Conservation (phyloP, 2,888 invertebrate genomes). For the Hyalella azteca region DNA sequence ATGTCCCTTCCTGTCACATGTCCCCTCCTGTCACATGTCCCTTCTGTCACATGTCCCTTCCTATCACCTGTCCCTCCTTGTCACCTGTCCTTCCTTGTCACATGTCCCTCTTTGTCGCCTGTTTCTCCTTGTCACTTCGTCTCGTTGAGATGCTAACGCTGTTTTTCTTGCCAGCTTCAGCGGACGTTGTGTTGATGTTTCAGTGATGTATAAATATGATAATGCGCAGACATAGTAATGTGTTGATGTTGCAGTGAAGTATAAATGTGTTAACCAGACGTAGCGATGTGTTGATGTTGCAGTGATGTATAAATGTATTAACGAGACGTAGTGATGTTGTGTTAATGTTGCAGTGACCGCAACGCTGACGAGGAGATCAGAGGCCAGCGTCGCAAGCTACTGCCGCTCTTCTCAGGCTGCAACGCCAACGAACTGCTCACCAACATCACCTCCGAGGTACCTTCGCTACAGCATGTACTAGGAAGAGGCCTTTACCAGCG, state of each 20-base stretch:
- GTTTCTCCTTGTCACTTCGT: too few relatives aligned
- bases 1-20: too few relatives aligned
- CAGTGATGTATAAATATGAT: background rate
- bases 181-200: too few relatives aligned
- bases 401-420: slow-evolving; percentile 40
- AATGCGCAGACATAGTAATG: background rate
- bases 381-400: slow-evolving; percentile 45
- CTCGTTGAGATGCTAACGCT: too few relatives aligned
- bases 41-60: too few relatives aligned
- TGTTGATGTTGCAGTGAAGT: background rate
- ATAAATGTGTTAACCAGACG: background rate
- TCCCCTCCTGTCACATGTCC: too few relatives aligned
- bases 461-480: background rate
- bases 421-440: slow-evolving; percentile 42
- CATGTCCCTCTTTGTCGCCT: too few relatives aligned
- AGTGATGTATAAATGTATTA: background rate
- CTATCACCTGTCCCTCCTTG: too few relatives aligned
- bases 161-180: too few relatives aligned
- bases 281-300: background rate
- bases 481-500: background rate
- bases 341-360: slow-evolving; percentile 67
- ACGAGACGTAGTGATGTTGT: background rate
- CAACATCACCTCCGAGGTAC: slow-evolving; percentile 44
- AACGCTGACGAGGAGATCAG: slow-evolving; percentile 74
- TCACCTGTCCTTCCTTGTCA: too few relatives aligned